Conservation (phyloP, 2,888 invertebrate genomes). For the Cartodere bifasciata region DNA sequence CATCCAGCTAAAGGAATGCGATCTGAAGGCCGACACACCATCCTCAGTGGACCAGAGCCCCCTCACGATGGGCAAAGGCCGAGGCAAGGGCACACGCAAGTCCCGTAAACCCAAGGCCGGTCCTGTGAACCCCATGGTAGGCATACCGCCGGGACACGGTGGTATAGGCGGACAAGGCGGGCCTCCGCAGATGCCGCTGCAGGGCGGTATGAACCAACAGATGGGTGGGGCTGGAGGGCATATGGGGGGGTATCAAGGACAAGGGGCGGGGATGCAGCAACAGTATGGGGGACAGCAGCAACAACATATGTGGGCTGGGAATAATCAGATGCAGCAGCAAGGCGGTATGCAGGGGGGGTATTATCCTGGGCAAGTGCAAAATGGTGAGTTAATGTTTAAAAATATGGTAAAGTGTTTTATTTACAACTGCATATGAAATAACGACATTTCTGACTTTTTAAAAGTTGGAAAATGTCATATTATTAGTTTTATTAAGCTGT, state of each 20-base stretch:
- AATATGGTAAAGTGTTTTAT: no score
- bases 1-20: constrained; percentile 46
- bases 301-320: constrained; percentile 49
- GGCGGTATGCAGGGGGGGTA: constrained; percentile 36
- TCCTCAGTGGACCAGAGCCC: constrained; percentile 57
- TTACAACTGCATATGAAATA: no score
- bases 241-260: constrained; percentile 24
- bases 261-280: constrained; percentile 22
- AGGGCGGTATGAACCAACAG: constrained; percentile 27
- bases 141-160: constrained; percentile 16
- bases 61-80: constrained; percentile 36
- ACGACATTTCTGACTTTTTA: no score
- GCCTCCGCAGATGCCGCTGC: constrained; percentile 25
- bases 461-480: no score
- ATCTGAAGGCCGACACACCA: constrained; percentile 53
- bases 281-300: constrained; percentile 33
- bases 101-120: constrained; percentile 36
- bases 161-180: constrained; percentile 16
- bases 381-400: constrained; percentile 23
- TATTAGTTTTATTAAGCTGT: no score
- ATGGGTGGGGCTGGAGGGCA: constrained; percentile 28
- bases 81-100: constrained; percentile 40
- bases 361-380: constrained; percentile 39
- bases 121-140: constrained; percentile 25
- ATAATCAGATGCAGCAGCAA: constrained; percentile 33